Base-by-base conservation (phyloP, 2,113 vertebrate genomes). In the Hydropotes inermis region DNA sequence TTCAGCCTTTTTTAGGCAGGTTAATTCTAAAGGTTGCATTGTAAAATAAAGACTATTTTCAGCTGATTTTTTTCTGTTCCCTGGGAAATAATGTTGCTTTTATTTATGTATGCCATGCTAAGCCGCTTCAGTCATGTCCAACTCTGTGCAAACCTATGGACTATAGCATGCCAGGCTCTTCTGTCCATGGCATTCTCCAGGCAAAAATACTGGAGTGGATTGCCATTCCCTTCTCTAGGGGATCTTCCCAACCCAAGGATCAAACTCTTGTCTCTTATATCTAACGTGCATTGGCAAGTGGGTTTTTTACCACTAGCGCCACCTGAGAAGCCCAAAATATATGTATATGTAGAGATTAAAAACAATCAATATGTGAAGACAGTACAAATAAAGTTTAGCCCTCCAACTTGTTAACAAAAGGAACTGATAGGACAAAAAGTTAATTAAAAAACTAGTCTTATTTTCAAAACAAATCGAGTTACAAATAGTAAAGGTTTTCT, bases 41-140 rank as follows among this genome's bases (percentile, higher is more conserved):
- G 28, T 74, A 6, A 83, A 89, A 89, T 76, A 85, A 86, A 76
- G 54, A 76, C 61, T 60, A 52, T 23, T 3, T 2, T 28, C 19
- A 60, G 5, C 82, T 60, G 15, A 78, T 55, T 79, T 89, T 89
- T 55, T 55, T 85, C 52, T 89, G 12, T 84, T 78, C 21, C 17
- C 7, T 57, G n/a, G 55, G 28, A 36, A 89, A 58, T 83, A 47
- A 70, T 57, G 8, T 55, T 39, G 7, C 8, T 25, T 74, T 61
- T n/a, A 61, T 61, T 33, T 87, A n/a, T 3, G 2, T 57, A 76
- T 61, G 52, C 39, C 33, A 45, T 81, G 33, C 30, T 67, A 67
- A 67, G 8, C 36, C 0, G 2, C 64, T 67, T 67, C 64, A 67
- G 64, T 36, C 1, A 0, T 67, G 17, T 67, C 33, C 17, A 5